Evolutionary conservation across 1,140 invertebrate species (phyloP).

Genomic region (Doryteuthis pealeii): DNA sequence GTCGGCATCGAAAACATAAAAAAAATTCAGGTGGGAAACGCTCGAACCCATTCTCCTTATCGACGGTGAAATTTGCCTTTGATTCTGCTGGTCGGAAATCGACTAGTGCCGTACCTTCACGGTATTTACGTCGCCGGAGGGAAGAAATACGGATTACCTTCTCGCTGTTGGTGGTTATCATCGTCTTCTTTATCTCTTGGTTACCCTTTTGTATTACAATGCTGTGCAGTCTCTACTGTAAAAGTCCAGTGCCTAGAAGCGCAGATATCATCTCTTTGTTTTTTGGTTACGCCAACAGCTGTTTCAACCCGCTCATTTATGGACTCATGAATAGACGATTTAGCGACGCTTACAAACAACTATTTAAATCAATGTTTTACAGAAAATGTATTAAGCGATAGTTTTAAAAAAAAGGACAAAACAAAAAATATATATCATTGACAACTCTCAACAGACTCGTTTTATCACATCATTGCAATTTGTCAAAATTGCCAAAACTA

Average conservation of each 20-base stretch:
- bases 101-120: neutral
- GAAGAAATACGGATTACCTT: constrained; percentile 44
- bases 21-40: neutral
- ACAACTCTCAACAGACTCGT: neutral
- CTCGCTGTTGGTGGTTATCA: constrained; percentile 39
- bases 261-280: constrained; percentile 48
- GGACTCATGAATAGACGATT: constrained; percentile 47
- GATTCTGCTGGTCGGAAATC: neutral
- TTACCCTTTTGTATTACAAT: constrained; percentile 52
- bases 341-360: constrained; percentile 34
- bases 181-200: constrained; percentile 48
- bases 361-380: constrained; percentile 23
- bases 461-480: too few relatives aligned
- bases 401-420: neutral
- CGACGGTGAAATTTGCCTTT: neutral
- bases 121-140: constrained; percentile 15
- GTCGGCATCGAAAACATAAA: neutral
- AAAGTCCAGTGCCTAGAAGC: constrained; percentile 17
- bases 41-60: neutral
- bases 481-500: too few relatives aligned
- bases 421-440: neutral
- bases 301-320: constrained; percentile 50
- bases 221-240: constrained; percentile 41
- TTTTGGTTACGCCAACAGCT: constrained; percentile 50
- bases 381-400: neutral